phyloP scores from a whole-genome alignment of 2,113 vertebrate species.

The Macrotis lagotis region DNA sequence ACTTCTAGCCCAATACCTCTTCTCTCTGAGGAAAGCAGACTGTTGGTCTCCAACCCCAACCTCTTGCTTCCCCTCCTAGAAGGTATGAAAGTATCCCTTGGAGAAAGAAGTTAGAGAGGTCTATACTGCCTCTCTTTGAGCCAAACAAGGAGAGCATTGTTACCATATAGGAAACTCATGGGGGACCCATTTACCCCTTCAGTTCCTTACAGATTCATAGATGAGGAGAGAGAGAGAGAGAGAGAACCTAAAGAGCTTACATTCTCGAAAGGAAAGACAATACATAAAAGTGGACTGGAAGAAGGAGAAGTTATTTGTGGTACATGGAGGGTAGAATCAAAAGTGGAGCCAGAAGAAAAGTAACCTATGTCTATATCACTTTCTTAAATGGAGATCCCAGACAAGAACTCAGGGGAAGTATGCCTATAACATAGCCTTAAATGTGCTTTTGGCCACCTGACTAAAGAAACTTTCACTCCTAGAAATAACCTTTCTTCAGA shows the following conservation, averaged over 20 bases:
- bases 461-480: background rate
- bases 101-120: background rate
- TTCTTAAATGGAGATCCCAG: background rate
- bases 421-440: background rate
- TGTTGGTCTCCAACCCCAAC: background rate
- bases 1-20: background rate
- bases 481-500: background rate
- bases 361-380: background rate
- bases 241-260: background rate
- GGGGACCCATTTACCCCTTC: background rate
- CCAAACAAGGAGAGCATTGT: background rate
- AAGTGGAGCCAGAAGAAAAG: background rate
- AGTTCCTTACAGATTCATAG: background rate
- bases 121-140: background rate
- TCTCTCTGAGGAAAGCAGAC: background rate
- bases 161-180: background rate
- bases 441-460: background rate
- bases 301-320: background rate
- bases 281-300: background rate
- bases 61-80: background rate
- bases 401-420: background rate
- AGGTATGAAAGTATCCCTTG: background rate
- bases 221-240: background rate
- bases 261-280: background rate
- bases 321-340: background rate